A percentile compares a stretch with the other conserved stretches of the same genome.
These are phyloP conservation scores for Temnothorax unifasciatus DNA, from an alignment of 2,888 invertebrate species.

Conservation along the genomic window DNA sequence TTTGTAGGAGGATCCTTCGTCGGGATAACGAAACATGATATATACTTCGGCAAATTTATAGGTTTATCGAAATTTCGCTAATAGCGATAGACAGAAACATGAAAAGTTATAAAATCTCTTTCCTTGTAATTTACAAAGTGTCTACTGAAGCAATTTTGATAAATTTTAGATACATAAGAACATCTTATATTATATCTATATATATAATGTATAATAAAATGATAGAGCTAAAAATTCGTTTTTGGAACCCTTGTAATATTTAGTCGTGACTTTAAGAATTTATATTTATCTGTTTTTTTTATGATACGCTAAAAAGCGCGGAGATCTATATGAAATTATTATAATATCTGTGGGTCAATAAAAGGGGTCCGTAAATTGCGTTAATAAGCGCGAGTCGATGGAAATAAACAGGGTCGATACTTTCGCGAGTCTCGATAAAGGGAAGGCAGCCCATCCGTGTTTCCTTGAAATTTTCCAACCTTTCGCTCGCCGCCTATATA, in stretches of 20 bases:
- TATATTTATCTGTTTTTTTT: neutral
- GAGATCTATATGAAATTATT: neutral
- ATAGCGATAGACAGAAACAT: neutral
- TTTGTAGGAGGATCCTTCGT: neutral
- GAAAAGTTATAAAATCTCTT: neutral
- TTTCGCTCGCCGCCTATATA: slow-evolving; percentile 12
- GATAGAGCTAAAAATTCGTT: neutral
- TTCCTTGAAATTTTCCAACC: slow-evolving; percentile 41
- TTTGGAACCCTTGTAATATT: neutral
- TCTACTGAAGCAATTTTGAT: neutral
- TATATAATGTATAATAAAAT: neutral
- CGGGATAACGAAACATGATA: slow-evolving; percentile 17
- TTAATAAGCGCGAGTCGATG: neutral
- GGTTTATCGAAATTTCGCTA: neutral
- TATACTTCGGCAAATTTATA: slow-evolving; percentile 30
- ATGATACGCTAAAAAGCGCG: neutral
- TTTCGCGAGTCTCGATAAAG: slow-evolving; percentile 29
- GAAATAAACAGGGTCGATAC: slow-evolving; percentile 8
- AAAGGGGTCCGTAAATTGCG: neutral
- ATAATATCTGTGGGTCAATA: neutral
- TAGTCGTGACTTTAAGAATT: neutral
- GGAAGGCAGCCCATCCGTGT: neutral
- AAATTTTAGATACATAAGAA: neutral
- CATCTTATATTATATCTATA: neutral
- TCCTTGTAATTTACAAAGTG: neutral